A percentile compares a stretch with the other conserved stretches of the same genome.
Evolutionary conservation across 2,797 vertebrate species (phyloP).

Genomic region (Mormyrops boulengeri): DNA sequence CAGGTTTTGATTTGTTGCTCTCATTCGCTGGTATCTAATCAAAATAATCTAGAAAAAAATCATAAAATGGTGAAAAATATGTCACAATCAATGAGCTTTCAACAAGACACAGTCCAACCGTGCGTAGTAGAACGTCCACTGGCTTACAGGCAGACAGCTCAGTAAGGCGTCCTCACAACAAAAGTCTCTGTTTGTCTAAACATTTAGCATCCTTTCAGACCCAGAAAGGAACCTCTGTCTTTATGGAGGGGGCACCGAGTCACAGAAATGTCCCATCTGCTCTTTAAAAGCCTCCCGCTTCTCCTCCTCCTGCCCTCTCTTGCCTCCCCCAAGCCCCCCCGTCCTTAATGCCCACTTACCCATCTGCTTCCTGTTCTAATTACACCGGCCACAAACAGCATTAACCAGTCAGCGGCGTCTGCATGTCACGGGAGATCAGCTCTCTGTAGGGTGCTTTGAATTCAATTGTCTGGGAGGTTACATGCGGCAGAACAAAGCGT

Average conservation of each 20-base stretch:
- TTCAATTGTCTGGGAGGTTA: slow-evolving; percentile 14
- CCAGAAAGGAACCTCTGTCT: not conserved
- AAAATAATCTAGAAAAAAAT: not conserved
- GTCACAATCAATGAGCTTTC: not conserved
- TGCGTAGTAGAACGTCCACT: not conserved
- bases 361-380: slow-evolving; percentile 43
- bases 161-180: not conserved
- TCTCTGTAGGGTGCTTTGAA: slow-evolving; percentile 6
- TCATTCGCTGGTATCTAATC: not conserved
- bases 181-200: not conserved
- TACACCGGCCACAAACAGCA: slow-evolving; percentile 30
- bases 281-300: slow-evolving; percentile 11
- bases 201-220: not conserved
- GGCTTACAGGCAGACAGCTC: not conserved
- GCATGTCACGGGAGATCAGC: slow-evolving; percentile 21
- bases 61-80: not conserved
- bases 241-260: slow-evolving; percentile 21
- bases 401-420: slow-evolving; percentile 19
- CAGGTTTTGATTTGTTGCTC: not conserved
- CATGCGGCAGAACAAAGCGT: not conserved
- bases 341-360: slow-evolving; percentile 30
- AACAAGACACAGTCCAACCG: not conserved
- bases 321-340: not conserved
- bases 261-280: slow-evolving; percentile 25
- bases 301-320: not conserved